Evolutionary conservation across 2,113 vertebrate species (phyloP).

Genomic region (Hystrix brachyura): DNA sequence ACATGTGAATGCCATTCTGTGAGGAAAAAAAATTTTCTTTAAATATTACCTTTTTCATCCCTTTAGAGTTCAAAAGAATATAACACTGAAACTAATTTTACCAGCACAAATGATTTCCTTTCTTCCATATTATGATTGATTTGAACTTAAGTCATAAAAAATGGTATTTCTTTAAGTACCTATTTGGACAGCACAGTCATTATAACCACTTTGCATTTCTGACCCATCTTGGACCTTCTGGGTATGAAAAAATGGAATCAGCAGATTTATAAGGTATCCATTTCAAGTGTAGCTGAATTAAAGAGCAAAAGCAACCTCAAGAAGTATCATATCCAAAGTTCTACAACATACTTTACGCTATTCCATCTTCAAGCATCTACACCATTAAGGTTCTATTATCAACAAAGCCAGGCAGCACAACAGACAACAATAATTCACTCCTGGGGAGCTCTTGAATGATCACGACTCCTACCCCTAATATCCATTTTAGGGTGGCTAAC

Average conservation of each 20-base stretch:
- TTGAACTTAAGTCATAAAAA: slow-evolving; percentile 20
- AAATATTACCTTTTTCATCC: slow-evolving; percentile 23
- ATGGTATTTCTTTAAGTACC: neutral
- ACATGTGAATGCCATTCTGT: slow-evolving; percentile 93
- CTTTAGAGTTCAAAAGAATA: slow-evolving; percentile 5
- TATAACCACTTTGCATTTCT: neutral
- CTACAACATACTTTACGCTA: slow-evolving; percentile 23
- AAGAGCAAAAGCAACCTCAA: slow-evolving; percentile 27
- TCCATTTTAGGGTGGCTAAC: neutral
- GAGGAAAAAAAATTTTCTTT: slow-evolving; percentile 69
- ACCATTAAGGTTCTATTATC: neutral
- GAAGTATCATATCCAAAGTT: neutral
- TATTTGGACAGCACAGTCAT: neutral
- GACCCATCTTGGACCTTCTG: neutral
- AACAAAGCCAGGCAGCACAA: neutral
- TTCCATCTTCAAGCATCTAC: slow-evolving; percentile 47
- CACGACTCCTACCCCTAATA: neutral
- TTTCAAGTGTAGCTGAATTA: neutral
- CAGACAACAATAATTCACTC: neutral
- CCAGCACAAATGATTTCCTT: slow-evolving; percentile 34
- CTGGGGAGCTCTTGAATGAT: neutral
- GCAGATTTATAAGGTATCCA: neutral
- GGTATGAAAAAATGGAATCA: neutral
- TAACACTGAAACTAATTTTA: slow-evolving; percentile 61
- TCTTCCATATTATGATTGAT: neutral